These are phyloP conservation scores for Psammodynastes pulverulentus DNA, from an alignment of 2,113 vertebrate species.

Conservation along the genomic window DNA sequence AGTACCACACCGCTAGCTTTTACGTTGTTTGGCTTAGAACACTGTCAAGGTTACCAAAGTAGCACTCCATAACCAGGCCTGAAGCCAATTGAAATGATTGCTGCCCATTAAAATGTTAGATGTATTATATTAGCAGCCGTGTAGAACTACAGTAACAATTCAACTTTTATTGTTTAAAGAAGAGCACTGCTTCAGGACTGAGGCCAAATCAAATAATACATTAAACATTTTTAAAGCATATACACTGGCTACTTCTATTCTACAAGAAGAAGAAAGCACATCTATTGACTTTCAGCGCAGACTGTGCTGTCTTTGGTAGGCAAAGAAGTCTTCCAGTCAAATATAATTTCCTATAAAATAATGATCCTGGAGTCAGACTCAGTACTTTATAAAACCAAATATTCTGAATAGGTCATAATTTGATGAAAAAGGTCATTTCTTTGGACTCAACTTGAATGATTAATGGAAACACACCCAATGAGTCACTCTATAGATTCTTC, in stretches of 20 bases:
- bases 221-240: not conserved
- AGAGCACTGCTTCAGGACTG: not conserved
- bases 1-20: not conserved
- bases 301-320: not conserved
- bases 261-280: not conserved
- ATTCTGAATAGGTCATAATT: not conserved
- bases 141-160: not conserved
- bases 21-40: not conserved
- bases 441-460: not conserved
- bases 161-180: not conserved
- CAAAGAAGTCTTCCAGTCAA: not conserved
- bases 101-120: not conserved
- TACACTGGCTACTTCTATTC: not conserved
- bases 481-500: not conserved
- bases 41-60: not conserved
- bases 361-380: not conserved
- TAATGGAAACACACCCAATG: not conserved
- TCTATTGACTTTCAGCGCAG: not conserved
- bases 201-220: not conserved
- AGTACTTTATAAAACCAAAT: not conserved
- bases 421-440: not conserved
- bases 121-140: not conserved
- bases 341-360: not conserved
- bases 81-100: not conserved
- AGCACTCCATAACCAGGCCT: not conserved